Evolutionary conservation across 1,140 invertebrate species (phyloP).

Genomic region (Polyergus mexicanus): DNA sequence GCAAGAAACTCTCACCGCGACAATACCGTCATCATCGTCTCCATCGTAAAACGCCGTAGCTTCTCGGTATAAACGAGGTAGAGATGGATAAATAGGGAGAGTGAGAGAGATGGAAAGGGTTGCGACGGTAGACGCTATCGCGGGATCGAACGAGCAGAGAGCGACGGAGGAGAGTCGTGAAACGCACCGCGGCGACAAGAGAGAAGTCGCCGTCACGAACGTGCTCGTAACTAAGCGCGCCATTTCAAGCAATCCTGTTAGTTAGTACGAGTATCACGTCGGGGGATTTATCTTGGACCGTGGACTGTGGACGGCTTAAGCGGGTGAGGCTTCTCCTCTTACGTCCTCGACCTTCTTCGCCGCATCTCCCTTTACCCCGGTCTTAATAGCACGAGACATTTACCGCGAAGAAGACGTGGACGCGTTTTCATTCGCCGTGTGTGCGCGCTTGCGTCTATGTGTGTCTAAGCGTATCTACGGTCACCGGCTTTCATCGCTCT

Average conservation of each 20-base stretch:
- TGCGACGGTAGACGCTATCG: neutral
- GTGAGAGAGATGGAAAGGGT: neutral
- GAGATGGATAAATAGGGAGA: slow-evolving; percentile 48
- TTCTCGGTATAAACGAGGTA: slow-evolving; percentile 16
- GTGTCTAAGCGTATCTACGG: neutral
- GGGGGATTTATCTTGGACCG: slow-evolving; percentile 78
- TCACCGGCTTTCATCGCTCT: slow-evolving; percentile 9
- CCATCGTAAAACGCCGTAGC: slow-evolving; percentile 44
- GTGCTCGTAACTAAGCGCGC: slow-evolving; percentile 66
- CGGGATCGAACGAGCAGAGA: neutral
- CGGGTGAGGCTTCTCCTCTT: slow-evolving; percentile 65
- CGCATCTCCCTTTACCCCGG: neutral
- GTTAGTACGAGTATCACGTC: slow-evolving; percentile 79
- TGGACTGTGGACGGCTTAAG: slow-evolving; percentile 74
- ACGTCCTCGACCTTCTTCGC: slow-evolving; percentile 13
- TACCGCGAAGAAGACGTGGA: slow-evolving; percentile 43
- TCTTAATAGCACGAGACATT: slow-evolving; percentile 61
- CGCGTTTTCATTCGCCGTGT: neutral
- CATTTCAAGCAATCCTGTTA: slow-evolving; percentile 79
- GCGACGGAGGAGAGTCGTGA: slow-evolving; percentile 4
- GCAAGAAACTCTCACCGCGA: slow-evolving; percentile 55
- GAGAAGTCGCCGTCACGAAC: slow-evolving; percentile 26
- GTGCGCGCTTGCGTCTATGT: neutral
- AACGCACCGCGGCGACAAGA: slow-evolving; percentile 3
- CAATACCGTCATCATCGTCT: slow-evolving; percentile 59